Percentiles rank a stretch among this genome's conserved stretches.
phyloP scores from a whole-genome alignment of 2,797 vertebrate genomes.

The Crenuchus spilurus region DNA sequence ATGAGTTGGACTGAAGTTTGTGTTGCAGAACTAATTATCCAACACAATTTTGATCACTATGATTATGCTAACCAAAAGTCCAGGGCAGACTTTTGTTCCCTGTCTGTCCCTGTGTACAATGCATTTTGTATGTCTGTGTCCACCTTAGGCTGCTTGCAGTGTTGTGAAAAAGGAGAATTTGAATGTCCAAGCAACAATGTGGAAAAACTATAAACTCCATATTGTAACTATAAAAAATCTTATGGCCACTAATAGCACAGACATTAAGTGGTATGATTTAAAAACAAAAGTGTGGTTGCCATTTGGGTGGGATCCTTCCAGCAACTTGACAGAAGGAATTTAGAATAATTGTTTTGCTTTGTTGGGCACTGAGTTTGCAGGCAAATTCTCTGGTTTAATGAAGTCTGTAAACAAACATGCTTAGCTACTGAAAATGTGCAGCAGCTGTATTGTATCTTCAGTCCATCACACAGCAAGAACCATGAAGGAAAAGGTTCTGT shows the following conservation, averaged over 20 bases:
- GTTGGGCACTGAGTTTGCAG: slow-evolving; percentile 1
- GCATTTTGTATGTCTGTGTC: not conserved
- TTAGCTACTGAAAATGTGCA: slow-evolving; percentile 14
- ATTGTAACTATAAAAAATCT: slow-evolving; percentile 2
- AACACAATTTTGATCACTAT: too few relatives aligned
- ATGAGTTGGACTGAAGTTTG: too few relatives aligned
- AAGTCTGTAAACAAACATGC: slow-evolving; percentile 24
- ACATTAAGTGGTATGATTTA: not conserved
- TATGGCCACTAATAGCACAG: not conserved
- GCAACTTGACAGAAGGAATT: not conserved
- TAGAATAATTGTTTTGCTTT: slow-evolving; percentile 10
- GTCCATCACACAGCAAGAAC: not conserved
- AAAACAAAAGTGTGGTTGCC: not conserved
- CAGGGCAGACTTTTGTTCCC: too few relatives aligned
- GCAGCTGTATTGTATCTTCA: slow-evolving; percentile 30
- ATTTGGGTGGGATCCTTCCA: not conserved
- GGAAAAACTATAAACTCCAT: slow-evolving; percentile 12
- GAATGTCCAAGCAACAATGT: not conserved
- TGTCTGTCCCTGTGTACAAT: too few relatives aligned
- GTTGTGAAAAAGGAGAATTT: not conserved
- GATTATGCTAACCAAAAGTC: too few relatives aligned
- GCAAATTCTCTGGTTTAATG: slow-evolving; percentile 19
- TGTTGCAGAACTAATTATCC: too few relatives aligned
- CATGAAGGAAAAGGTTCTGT: not conserved
- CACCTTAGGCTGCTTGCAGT: too few relatives aligned